Conservation (phyloP, 2,888 invertebrate genomes). For the Ypsolopha sequella region DNA sequence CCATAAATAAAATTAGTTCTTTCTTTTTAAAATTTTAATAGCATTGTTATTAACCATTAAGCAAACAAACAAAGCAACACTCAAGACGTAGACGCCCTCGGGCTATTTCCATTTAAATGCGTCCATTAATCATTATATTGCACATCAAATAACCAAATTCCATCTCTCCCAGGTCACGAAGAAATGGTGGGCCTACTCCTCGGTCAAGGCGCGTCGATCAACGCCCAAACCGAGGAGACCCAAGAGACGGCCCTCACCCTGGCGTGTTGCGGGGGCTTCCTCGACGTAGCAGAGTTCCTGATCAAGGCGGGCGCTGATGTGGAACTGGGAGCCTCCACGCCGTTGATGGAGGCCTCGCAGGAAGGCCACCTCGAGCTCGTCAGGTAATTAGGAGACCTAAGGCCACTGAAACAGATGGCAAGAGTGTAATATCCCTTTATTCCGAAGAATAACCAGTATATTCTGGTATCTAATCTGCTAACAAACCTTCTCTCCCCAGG, state of each 20-base stretch:
- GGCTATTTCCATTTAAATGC: no score
- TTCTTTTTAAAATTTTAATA: no score
- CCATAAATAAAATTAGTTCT: no score
- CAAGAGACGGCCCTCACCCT: conserved; percentile 96
- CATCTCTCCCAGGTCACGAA: conserved; percentile 82
- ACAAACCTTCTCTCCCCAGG: conserved; percentile 17
- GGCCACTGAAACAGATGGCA: no score
- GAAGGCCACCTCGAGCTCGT: conserved; percentile 97
- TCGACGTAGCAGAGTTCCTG: conserved; percentile 92
- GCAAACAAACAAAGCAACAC: no score
- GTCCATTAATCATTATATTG: no score
- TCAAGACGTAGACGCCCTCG: no score
- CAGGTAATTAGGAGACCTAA: conserved; percentile 36
- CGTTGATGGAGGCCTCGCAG: conserved; percentile 98
- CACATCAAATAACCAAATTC: neutral
- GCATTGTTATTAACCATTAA: no score
- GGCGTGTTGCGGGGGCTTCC: conserved; percentile 95
- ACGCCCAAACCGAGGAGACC: conserved; percentile 98
- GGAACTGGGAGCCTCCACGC: conserved; percentile 96
- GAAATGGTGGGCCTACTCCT: conserved; percentile 97
- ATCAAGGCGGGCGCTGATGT: conserved; percentile 95
- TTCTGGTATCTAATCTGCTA: neutral
- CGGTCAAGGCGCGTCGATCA: conserved; percentile 95
- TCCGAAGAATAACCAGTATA: no score
- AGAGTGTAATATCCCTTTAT: no score